Percentiles rank a stretch among this genome's conserved stretches.
These are phyloP conservation scores for Saimiri boliviensis DNA, from an alignment of 2,113 vertebrate genomes.

Conservation along the genomic window DNA sequence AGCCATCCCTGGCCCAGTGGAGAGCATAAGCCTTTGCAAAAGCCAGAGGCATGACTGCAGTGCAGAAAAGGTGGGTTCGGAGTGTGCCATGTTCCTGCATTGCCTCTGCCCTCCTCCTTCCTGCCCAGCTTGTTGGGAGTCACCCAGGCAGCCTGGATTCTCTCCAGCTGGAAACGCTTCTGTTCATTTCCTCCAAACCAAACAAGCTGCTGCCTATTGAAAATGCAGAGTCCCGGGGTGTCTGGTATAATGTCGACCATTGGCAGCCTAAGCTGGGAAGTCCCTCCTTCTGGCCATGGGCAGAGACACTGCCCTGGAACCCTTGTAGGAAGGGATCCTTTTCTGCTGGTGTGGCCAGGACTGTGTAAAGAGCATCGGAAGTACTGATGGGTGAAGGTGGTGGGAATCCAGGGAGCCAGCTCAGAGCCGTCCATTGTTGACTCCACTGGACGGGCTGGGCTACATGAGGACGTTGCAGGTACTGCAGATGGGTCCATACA, in stretches of 20 bases:
- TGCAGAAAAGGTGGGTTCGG: not conserved
- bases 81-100: not conserved
- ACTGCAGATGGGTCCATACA: accelerated
- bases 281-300: not conserved
- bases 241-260: not conserved
- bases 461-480: not conserved
- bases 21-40: not conserved
- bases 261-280: not conserved
- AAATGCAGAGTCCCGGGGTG: not conserved
- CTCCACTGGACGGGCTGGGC: not conserved
- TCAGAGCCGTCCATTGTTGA: not conserved
- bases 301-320: not conserved
- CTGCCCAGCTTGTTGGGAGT: not conserved
- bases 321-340: not conserved
- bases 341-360: not conserved
- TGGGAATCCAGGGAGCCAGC: not conserved
- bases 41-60: not conserved
- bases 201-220: not conserved
- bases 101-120: not conserved
- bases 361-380: not conserved
- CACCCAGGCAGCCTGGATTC: not conserved
- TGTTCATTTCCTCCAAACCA: not conserved
- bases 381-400: not conserved
- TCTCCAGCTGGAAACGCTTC: not conserved
- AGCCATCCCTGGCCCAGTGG: not conserved